Base-by-base conservation (phyloP, 2,797 vertebrate species). In the Meriones psammophilus region DNA sequence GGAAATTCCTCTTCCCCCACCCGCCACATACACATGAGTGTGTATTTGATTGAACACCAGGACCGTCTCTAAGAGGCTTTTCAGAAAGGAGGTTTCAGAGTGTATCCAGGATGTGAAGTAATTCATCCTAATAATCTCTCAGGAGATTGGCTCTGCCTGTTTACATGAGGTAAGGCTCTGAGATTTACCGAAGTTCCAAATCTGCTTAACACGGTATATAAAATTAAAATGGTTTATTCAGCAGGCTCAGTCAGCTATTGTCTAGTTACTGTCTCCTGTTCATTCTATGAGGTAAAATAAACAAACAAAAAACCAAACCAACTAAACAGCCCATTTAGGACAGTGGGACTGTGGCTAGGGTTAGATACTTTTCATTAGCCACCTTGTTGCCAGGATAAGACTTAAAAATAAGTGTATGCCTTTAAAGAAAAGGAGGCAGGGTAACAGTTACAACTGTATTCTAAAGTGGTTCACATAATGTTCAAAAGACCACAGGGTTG, bases 151-250 rank as follows among this genome's bases (percentile, higher is more conserved):
- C 24, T 71, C 2, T 66, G 12, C 8, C 79, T 56, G 2, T 64
- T 93, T 56, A 42, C 6, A 5, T 39, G 74, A 95, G 28, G 56
- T 30, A 46, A 28, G 14, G 12, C 42, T 88, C 50, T 54, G 18
- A 79, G 10, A 64, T 42, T 92, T 83, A 74, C 8, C 46, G 18
- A 30, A 64, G 14, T 33, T 94, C 42, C 42, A 80, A 76, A 64
- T 9, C 33, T 87, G 66, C 17, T 78, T 74, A 85, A 42, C 28
- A 22, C 78, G 42, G 68, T 10, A 26, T 9, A 54, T 66, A 79
- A 77, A 86, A 73, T 79, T 56, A 87, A 94, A 28, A 28, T 56
- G 22, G 71, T 66, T 94, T 36, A 74, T 68, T 77, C 92, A 68
- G 78, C 62, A 74, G 2, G 50, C 8, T 78, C 73, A 6, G 30